Conservation (phyloP, 2,888 invertebrate genomes). For the Cancer borealis region DNA sequence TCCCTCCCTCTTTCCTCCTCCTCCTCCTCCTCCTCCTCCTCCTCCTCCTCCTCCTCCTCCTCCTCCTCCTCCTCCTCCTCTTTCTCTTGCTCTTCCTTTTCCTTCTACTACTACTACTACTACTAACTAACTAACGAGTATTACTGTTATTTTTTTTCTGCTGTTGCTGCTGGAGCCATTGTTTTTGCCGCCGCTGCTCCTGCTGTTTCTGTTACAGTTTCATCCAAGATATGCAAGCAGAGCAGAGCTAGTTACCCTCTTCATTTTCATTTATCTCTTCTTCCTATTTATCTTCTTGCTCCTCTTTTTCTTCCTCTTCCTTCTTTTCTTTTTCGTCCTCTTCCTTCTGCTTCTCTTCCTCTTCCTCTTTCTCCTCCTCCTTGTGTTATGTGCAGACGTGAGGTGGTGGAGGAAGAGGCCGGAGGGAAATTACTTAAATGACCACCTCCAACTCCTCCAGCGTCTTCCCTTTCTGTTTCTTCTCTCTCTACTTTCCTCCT, state of each 20-base stretch:
- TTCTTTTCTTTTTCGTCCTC: neutral
- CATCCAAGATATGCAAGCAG: neutral
- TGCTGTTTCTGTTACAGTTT: neutral
- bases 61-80: neutral
- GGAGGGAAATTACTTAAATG: slow-evolving; percentile 8
- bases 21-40: neutral
- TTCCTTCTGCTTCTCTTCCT: neutral
- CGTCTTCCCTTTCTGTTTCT: neutral
- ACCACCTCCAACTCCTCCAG: neutral
- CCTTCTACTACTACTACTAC: neutral
- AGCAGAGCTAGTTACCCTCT: neutral
- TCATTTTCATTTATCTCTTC: neutral
- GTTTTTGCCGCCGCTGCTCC: neutral
- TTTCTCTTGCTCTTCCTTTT: too few relatives aligned
- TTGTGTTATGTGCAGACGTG: neutral
- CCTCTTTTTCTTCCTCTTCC: too few relatives aligned
- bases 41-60: neutral
- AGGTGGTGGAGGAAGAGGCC: slow-evolving; percentile 15
- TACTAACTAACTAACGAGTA: neutral
- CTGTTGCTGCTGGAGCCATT: neutral
- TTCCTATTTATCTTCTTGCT: neutral
- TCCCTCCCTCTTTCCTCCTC: too few relatives aligned
- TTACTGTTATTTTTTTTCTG: too few relatives aligned
- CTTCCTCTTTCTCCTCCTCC: neutral
- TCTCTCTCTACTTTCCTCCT: neutral